Conservation (phyloP, 1,140 invertebrate species). For the Meloidogyne exigua region DNA sequence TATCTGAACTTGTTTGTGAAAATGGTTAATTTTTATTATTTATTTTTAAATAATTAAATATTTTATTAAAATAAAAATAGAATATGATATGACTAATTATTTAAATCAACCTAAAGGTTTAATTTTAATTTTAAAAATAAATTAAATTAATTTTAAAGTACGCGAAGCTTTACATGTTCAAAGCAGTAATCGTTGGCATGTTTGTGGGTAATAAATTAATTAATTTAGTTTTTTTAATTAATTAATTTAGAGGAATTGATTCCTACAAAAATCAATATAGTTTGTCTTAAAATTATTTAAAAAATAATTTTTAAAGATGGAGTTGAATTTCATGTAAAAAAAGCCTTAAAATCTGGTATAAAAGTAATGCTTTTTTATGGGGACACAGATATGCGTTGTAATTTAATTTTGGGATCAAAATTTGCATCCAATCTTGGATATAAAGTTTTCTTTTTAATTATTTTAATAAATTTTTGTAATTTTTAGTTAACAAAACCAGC, state of each 20-base stretch:
- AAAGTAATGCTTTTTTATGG: slow-evolving; percentile 69
- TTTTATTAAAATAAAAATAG: slow-evolving; percentile 12
- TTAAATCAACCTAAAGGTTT: slow-evolving; percentile 51
- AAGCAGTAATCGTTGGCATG: slow-evolving; percentile 52
- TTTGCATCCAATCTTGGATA: slow-evolving; percentile 54
- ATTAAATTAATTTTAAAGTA: slow-evolving; percentile 36
- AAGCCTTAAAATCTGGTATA: slow-evolving; percentile 60
- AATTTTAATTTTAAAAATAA: background rate
- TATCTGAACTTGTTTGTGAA: slow-evolving; percentile 21
- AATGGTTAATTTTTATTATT: slow-evolving; percentile 7
- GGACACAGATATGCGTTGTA: slow-evolving; percentile 70
- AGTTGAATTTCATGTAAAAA: slow-evolving; percentile 58
- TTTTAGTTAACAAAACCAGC: slow-evolving; percentile 29
- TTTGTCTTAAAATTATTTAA: background rate
- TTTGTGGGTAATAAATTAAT: slow-evolving; percentile 51
- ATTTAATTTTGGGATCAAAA: slow-evolving; percentile 64
- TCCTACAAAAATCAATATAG: slow-evolving; percentile 58
- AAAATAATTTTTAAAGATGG: slow-evolving; percentile 41
- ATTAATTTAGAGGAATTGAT: slow-evolving; percentile 50
- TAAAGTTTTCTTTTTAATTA: slow-evolving; percentile 34
- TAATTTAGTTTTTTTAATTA: background rate
- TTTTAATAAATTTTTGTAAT: background rate
- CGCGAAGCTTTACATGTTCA: slow-evolving; percentile 58
- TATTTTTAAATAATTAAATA: background rate
- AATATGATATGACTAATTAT: slow-evolving; percentile 58